Percentiles rank a stretch among this genome's conserved stretches.
These are phyloP conservation scores for Malurus splendens DNA, from an alignment of 2,797 vertebrate genomes.

Conservation along the genomic window DNA sequence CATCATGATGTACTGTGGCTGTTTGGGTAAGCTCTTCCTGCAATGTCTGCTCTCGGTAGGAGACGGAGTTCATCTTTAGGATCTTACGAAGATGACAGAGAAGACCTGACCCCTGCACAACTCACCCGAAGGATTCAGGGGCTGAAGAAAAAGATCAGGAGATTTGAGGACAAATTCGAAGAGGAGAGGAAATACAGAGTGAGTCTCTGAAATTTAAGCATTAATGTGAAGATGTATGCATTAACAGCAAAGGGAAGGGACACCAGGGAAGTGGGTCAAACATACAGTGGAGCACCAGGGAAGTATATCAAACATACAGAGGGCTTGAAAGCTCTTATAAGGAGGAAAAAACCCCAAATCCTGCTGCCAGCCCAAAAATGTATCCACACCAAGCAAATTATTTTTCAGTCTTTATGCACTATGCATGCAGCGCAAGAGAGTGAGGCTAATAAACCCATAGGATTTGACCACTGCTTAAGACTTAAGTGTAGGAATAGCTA, in stretches of 20 bases:
- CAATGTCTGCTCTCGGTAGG: conserved; percentile 61
- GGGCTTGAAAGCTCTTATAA: background rate
- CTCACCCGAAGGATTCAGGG: conserved; percentile 91
- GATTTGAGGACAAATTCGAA: conserved; percentile 92
- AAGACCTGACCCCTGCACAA: conserved; percentile 88
- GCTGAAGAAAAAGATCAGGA: conserved; percentile 94
- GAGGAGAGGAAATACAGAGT: conserved; percentile 95
- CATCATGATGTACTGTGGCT: background rate
- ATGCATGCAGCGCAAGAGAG: background rate
- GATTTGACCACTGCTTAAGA: background rate
- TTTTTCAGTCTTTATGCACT: background rate
- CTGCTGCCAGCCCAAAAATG: background rate
- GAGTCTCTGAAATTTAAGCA: conserved; percentile 12
- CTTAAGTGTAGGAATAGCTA: background rate
- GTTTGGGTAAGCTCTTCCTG: conserved; percentile 12
- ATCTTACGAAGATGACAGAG: conserved; percentile 87
- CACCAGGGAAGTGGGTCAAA: background rate
- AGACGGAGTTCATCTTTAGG: conserved; percentile 90
- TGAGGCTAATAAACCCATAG: background rate
- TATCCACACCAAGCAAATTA: background rate
- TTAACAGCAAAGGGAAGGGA: background rate
- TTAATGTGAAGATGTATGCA: background rate
- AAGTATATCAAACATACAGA: background rate
- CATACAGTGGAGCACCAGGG: background rate
- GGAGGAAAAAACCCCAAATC: background rate